Evolutionary conservation across 1,140 invertebrate species (phyloP).

Genomic region (Zophobas atratus): DNA sequence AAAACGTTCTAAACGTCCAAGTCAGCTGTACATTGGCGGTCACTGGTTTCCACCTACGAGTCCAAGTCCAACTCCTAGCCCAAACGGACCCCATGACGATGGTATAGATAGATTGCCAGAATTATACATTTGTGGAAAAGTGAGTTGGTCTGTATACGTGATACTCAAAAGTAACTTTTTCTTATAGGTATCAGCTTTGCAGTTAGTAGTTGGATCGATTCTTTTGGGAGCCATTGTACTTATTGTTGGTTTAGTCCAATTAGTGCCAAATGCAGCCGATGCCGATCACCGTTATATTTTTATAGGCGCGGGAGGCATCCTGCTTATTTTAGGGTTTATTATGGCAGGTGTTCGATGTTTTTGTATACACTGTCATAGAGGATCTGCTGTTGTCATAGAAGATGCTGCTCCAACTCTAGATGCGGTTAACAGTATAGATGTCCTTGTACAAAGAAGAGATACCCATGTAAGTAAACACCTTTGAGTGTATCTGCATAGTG

Average conservation of each 20-base stretch:
- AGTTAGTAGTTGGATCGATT: conserved; percentile 82
- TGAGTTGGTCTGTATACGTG: conserved; percentile 62
- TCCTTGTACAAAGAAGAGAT: conserved; percentile 65
- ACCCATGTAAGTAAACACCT: conserved; percentile 60
- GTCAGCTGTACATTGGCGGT: conserved; percentile 78
- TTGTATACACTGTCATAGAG: conserved; percentile 64
- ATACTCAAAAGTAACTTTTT: not conserved
- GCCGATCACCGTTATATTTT: conserved; percentile 82
- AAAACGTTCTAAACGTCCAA: conserved; percentile 78
- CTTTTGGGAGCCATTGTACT: conserved; percentile 83
- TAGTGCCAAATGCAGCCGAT: conserved; percentile 85
- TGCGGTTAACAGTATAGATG: conserved; percentile 66
- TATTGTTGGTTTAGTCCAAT: conserved; percentile 85
- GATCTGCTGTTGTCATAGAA: conserved; percentile 60
- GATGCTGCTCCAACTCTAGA: conserved; percentile 62
- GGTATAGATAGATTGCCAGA: conserved; percentile 73
- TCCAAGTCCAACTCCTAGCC: conserved; percentile 74
- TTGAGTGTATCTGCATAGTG: not conserved
- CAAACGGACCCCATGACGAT: conserved; percentile 70
- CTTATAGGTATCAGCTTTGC: conserved; percentile 79
- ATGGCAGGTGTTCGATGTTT: conserved; percentile 69
- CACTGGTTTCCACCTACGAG: conserved; percentile 73
- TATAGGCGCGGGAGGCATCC: conserved; percentile 75
- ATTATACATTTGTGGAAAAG: conserved; percentile 82
- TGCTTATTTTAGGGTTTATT: conserved; percentile 73